Percentiles rank a stretch among this genome's conserved stretches.
These are phyloP conservation scores for Phodopus roborovskii DNA, from an alignment of 2,113 vertebrate genomes.

Conservation along the genomic window DNA sequence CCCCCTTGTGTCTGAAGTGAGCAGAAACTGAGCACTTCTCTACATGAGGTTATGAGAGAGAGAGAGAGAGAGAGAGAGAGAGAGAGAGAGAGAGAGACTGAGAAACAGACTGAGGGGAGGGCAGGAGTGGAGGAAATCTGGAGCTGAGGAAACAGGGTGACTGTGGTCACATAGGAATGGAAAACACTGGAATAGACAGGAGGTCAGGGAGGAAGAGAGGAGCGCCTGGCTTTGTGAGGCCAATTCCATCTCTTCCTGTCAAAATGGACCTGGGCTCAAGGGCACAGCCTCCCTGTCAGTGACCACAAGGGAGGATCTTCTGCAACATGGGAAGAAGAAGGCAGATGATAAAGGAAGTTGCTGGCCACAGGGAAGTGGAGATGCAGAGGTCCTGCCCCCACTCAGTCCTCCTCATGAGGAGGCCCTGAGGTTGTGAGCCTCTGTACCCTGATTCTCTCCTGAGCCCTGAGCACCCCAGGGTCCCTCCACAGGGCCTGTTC, in stretches of 20 bases:
- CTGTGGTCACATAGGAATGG: not conserved
- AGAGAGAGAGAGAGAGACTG: no score
- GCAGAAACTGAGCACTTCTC: not conserved
- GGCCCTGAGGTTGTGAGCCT: accelerated
- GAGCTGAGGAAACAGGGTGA: not conserved
- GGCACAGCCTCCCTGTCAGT: not conserved
- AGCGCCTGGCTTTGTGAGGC: not conserved
- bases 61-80: no score
- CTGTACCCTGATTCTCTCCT: accelerated
- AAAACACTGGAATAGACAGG: no score
- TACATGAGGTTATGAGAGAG: not conserved
- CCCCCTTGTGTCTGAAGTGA: not conserved
- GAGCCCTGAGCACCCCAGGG: not conserved
- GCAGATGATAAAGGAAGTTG: constrained; percentile 17
- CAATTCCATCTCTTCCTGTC: accelerated
- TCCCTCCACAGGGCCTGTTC: accelerated
- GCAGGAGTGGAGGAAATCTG: not conserved
- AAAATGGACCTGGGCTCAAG: no score
- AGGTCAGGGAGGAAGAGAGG: not conserved
- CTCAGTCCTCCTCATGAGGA: not conserved
- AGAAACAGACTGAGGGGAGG: not conserved
- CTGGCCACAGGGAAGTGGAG: not conserved
- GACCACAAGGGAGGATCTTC: not conserved
- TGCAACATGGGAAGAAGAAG: not conserved
- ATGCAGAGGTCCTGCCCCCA: not conserved